These are phyloP conservation scores for Dicerorhinus sumatrensis DNA, from an alignment of 2,113 vertebrate genomes.

Conservation along the genomic window DNA sequence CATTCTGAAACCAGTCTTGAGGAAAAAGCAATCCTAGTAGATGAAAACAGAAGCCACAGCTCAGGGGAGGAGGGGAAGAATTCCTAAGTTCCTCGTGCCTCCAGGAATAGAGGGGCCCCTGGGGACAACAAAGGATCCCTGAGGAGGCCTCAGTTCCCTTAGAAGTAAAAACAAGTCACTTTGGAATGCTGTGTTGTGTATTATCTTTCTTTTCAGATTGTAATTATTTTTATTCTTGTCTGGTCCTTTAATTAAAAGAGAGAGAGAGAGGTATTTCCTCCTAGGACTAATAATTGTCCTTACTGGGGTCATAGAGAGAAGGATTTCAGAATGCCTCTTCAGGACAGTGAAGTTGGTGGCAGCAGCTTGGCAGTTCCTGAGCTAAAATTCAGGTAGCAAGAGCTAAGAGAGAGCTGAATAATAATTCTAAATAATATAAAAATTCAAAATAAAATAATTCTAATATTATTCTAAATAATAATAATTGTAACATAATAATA, in stretches of 20 bases:
- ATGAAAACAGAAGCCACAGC: neutral
- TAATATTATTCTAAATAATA: neutral
- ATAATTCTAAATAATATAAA: neutral
- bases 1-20: neutral
- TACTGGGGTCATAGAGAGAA: neutral
- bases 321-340: neutral
- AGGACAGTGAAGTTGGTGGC: too few species aligned
- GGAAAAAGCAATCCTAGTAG: neutral
- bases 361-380: neutral
- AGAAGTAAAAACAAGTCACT: neutral
- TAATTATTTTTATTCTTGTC: slow-evolving; percentile 22
- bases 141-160: neutral
- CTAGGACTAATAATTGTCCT: neutral
- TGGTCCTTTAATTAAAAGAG: neutral
- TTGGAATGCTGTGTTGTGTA: neutral
- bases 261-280: neutral
- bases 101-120: neutral
- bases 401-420: neutral
- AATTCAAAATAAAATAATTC: neutral
- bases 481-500: neutral
- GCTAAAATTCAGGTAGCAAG: neutral
- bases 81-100: neutral
- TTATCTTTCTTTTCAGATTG: neutral
- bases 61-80: neutral
- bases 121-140: neutral